These are phyloP conservation scores for Planococcus citri DNA, from an alignment of 1,140 invertebrate genomes.

Conservation along the genomic window DNA sequence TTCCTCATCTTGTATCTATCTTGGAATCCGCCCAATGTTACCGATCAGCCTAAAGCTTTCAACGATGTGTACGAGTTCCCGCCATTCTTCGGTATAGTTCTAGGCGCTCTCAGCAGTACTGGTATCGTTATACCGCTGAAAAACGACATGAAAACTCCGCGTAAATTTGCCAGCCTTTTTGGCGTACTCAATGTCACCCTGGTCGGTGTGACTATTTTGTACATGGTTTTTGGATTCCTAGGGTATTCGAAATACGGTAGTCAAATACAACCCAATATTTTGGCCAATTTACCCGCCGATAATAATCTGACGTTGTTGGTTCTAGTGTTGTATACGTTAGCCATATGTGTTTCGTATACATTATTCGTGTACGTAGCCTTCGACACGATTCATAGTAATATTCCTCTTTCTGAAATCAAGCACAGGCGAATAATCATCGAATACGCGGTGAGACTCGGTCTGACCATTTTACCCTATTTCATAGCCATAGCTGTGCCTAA, in stretches of 20 bases:
- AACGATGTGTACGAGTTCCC: constrained; percentile 39
- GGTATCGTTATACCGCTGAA: constrained; percentile 44
- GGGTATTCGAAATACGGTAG: constrained; percentile 41
- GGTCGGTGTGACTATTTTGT: constrained; percentile 35
- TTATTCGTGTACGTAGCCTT: constrained; percentile 50
- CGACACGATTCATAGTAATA: constrained; percentile 39
- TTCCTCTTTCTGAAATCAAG: not conserved
- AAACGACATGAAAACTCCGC: constrained; percentile 38
- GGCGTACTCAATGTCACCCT: constrained; percentile 40
- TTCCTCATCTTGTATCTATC: constrained; percentile 55
- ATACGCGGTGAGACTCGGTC: not conserved
- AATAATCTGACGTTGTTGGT: constrained; percentile 38
- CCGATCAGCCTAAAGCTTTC: constrained; percentile 35
- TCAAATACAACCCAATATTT: constrained; percentile 32
- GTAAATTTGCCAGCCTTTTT: constrained; percentile 34
- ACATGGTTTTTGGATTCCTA: constrained; percentile 39
- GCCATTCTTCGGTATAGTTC: constrained; percentile 49
- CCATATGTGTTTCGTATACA: constrained; percentile 44
- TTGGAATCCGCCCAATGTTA: constrained; percentile 42
- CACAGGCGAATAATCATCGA: not conserved
- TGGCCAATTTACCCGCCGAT: constrained; percentile 32
- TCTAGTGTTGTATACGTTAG: constrained; percentile 41
- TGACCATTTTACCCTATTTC: not conserved
- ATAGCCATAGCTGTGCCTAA: not conserved
- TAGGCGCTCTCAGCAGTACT: constrained; percentile 52